Evolutionary conservation across 2,888 invertebrate genomes (phyloP).

Genomic region (Oligia fasciuncula): DNA sequence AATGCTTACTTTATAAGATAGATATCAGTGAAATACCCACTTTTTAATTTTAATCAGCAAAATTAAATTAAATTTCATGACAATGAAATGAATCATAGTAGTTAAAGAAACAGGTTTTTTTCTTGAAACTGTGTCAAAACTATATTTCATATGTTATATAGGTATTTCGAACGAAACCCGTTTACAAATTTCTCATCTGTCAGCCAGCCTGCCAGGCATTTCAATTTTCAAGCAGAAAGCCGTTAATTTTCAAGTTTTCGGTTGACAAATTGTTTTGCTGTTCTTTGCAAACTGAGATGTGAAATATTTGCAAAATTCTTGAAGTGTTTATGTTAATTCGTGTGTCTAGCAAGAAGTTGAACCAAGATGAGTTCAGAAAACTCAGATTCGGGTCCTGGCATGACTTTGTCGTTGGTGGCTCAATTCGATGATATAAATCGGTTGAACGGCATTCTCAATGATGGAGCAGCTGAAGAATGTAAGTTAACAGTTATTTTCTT

Average conservation of each 20-base stretch:
- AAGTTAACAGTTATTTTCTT: slow-evolving; percentile 71
- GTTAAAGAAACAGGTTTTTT: no score
- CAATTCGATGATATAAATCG: slow-evolving; percentile 93
- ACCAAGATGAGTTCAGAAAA: slow-evolving; percentile 84
- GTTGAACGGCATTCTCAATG: slow-evolving; percentile 91
- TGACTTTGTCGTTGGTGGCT: slow-evolving; percentile 91
- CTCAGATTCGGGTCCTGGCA: slow-evolving; percentile 81
- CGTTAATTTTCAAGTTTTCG: slow-evolving; percentile 71
- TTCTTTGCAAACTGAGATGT: slow-evolving; percentile 63
- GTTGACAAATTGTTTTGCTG: slow-evolving; percentile 53
- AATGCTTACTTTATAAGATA: neutral
- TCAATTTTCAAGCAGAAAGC: slow-evolving; percentile 51
- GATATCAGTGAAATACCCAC: neutral
- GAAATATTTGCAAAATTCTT: slow-evolving; percentile 42
- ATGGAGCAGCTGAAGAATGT: slow-evolving; percentile 93
- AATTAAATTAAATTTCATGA: no score
- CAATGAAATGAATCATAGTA: neutral
- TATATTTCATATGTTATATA: neutral
- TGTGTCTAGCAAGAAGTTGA: slow-evolving; percentile 49
- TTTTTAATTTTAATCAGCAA: neutral
- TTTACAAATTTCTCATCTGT: slow-evolving; percentile 31
- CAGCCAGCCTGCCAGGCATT: slow-evolving; percentile 28
- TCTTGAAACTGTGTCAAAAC: neutral
- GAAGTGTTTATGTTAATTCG: slow-evolving; percentile 47
- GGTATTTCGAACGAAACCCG: slow-evolving; percentile 46